These are phyloP conservation scores for Taenioides sp. DNA, from an alignment of 2,797 vertebrate species.

Conservation along the genomic window DNA sequence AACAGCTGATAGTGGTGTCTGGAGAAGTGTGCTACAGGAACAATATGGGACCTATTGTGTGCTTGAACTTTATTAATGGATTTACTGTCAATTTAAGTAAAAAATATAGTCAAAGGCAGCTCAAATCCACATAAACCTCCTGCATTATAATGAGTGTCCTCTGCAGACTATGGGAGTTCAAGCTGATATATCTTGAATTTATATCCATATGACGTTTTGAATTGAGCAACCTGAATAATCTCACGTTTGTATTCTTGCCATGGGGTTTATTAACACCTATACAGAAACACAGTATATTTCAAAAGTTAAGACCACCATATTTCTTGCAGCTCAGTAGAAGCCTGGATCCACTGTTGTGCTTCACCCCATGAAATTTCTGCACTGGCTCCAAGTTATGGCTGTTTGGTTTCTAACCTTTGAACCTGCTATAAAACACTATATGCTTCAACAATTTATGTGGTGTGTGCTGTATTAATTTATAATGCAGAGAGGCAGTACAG, in stretches of 20 bases:
- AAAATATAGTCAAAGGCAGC: no score
- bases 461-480: slow-evolving; percentile 29
- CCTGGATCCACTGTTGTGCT: background rate
- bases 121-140: background rate
- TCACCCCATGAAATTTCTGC: background rate
- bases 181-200: background rate
- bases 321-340: background rate
- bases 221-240: background rate
- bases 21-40: background rate
- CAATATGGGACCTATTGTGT: background rate
- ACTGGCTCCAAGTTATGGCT: background rate
- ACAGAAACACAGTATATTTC: background rate
- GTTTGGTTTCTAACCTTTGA: slow-evolving; percentile 30
- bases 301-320: background rate
- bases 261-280: background rate
- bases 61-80: background rate
- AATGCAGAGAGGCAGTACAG: slow-evolving; percentile 11
- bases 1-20: background rate
- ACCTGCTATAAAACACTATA: slow-evolving; percentile 12
- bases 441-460: slow-evolving; percentile 40
- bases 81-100: no score
- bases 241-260: background rate
- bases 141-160: background rate
- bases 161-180: background rate
- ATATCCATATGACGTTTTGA: background rate